These are phyloP conservation scores for Tokudaia muenninki DNA, from an alignment of 2,797 vertebrate genomes.

Conservation along the genomic window DNA sequence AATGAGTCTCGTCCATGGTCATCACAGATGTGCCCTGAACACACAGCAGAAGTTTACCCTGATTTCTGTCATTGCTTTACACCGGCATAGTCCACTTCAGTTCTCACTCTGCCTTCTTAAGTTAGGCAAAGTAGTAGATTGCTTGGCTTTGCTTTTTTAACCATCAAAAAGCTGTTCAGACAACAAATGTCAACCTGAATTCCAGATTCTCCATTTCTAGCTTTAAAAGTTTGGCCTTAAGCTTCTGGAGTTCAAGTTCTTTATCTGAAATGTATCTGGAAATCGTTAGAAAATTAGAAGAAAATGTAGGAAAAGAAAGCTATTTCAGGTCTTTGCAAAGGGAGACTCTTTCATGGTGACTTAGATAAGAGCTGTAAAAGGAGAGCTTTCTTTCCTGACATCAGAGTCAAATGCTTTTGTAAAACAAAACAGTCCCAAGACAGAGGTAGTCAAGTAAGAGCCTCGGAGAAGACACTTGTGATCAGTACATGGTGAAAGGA, in stretches of 20 bases:
- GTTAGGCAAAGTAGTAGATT: neutral
- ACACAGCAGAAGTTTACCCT: neutral
- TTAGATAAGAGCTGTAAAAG: slow-evolving; percentile 2
- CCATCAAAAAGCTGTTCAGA: neutral
- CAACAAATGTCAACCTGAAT: neutral
- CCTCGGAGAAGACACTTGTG: slow-evolving; percentile 29
- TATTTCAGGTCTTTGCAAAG: slow-evolving; percentile 3
- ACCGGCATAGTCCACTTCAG: neutral
- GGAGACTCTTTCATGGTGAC: neutral
- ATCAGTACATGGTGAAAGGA: neutral
- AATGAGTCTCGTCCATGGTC: neutral
- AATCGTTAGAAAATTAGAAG: slow-evolving; percentile 9
- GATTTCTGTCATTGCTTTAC: neutral
- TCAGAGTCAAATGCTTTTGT: slow-evolving; percentile 7
- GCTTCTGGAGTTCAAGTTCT: neutral
- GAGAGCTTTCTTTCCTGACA: neutral
- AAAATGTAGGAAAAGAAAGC: neutral
- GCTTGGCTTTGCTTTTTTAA: neutral
- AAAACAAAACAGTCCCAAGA: neutral
- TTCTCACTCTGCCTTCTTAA: slow-evolving; percentile 19
- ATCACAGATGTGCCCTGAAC: neutral
- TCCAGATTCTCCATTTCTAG: neutral
- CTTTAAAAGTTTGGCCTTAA: slow-evolving; percentile 42
- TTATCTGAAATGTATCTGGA: neutral
- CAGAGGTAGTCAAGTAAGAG: neutral